Percentiles rank a stretch among this genome's conserved stretches.
Conservation (phyloP, 2,888 invertebrate species). For the Mylabris sibirica region DNA sequence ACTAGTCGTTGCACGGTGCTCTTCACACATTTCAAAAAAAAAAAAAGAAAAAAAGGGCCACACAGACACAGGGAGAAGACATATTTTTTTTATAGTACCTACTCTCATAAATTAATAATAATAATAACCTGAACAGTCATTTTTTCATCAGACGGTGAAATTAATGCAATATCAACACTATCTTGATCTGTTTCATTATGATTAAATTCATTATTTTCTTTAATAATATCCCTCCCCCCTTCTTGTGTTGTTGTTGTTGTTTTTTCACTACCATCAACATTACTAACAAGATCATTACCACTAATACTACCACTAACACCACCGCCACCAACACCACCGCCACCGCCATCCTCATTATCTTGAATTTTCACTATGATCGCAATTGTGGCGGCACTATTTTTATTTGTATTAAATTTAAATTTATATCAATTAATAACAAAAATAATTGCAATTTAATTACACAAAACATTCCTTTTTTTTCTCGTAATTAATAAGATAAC, state of each 20-base stretch:
- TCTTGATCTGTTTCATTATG: constrained; percentile 62
- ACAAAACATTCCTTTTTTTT: constrained; percentile 26
- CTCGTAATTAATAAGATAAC: too few species aligned
- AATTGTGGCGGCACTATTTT: constrained; percentile 52
- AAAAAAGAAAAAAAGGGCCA: neutral
- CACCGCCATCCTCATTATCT: constrained; percentile 58
- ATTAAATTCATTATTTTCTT: constrained; percentile 69
- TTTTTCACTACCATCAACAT: neutral
- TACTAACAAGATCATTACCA: neutral
- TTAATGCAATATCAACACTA: constrained; percentile 64
- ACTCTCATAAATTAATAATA: neutral
- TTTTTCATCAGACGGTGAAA: constrained; percentile 61
- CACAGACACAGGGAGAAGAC: neutral
- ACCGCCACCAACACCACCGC: neutral
- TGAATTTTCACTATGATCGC: constrained; percentile 75
- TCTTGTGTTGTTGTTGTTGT: neutral
- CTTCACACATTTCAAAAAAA: neutral
- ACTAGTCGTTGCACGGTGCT: neutral
- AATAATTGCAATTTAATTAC: constrained; percentile 18
- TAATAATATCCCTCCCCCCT: constrained; percentile 66
- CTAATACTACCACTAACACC: neutral
- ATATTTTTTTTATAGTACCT: too few species aligned
- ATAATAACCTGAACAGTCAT: constrained; percentile 43
- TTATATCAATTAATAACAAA: constrained; percentile 12
- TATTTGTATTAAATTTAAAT: constrained; percentile 10